Evolutionary conservation across 2,888 invertebrate species (phyloP), one percentile per base, ranked within the genome.

Genomic region (Drosophila phalerata): DNA sequence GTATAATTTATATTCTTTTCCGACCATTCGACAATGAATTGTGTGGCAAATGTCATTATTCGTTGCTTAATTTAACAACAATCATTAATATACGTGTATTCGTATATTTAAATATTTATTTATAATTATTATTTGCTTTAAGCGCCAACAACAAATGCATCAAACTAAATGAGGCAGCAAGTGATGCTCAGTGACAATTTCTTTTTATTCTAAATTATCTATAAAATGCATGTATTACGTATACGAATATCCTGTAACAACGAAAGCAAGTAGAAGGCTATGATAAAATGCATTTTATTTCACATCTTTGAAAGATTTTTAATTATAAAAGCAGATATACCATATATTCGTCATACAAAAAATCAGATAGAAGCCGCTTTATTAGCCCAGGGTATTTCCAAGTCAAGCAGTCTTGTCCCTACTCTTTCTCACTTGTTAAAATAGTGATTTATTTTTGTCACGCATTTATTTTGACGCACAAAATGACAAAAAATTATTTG

Each of bases 401-500:
- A 15, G 40, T 17, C 37, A 6, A 15, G n/a, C n/a, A n/a, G 28
- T 40, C 15, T 3, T 2, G 0, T 0, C n/a, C 10, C 0, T 8
- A 2, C 42, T 4, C 1, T 55, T 10, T 42, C 10, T 5, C 19
- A 55, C 51, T 52, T 65, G 58, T 58, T 65, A 19, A 51, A 43
- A 47, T 77, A 82, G 71, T 85, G 85, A 85, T 85, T 87, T 85
- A 85, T 85, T 85, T 85, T 87, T 71, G 78, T 80, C 85, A 82
- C 71, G 77, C 75, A 77, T 74, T 58, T 49, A 79, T 64, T 62
- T 78, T 75, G 84, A 72, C 81, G 75, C 69, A 72, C 60, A 66
- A 19, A 51, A 67, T 53, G 53, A 38, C 53, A 70, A 58, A 58
- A 74, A 63, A 69, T 64, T 57, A 69, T 61, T 53, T 52, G 56